Conservation (phyloP, 2,113 vertebrate genomes). For the Paradoxurus hermaphroditus region DNA sequence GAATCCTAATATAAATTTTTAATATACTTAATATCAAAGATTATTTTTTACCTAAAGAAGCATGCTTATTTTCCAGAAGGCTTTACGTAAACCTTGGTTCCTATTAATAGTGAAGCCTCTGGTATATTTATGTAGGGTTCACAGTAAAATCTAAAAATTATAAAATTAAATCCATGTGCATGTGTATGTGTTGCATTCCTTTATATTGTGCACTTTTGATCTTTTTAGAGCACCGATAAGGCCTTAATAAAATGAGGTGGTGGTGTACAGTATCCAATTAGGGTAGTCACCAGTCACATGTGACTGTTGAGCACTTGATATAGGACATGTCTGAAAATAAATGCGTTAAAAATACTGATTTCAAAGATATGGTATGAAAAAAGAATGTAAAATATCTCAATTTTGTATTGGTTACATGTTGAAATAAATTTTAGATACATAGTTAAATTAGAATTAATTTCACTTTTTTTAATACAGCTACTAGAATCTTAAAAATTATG, state of each 20-base stretch:
- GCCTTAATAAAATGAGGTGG: no score
- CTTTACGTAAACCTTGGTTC: slow-evolving; percentile 1
- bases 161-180: background rate
- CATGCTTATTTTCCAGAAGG: background rate
- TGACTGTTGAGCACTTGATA: background rate
- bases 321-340: background rate
- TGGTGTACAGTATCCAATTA: background rate
- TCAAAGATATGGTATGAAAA: background rate
- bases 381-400: background rate
- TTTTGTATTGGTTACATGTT: background rate
- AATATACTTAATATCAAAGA: slow-evolving; percentile 24
- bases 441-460: background rate
- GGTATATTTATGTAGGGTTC: background rate
- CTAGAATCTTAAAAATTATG: background rate
- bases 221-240: background rate
- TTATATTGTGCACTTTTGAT: background rate
- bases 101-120: slow-evolving; percentile 13
- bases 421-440: background rate
- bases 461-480: background rate
- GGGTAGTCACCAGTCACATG: background rate
- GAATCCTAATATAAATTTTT: background rate
- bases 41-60: slow-evolving; percentile 34
- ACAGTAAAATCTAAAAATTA: slow-evolving; percentile 27
- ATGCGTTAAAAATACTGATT: background rate
- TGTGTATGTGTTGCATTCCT: background rate